phyloP scores from a whole-genome alignment of 2,888 invertebrate genomes.

The Melinopterus prodromus region DNA sequence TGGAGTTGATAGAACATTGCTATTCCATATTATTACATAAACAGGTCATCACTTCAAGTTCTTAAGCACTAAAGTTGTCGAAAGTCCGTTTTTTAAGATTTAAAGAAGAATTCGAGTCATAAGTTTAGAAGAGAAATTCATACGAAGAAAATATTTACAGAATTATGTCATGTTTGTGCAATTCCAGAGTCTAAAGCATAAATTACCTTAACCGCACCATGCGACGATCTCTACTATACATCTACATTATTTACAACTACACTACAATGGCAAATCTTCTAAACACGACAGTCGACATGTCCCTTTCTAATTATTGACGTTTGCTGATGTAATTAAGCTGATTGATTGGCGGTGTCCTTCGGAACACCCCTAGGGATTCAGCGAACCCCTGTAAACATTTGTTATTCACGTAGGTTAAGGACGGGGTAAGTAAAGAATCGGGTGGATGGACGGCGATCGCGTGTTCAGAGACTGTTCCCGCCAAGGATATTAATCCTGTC shows the following conservation, averaged over 20 bases:
- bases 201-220: too few relatives aligned
- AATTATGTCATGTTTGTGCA: too few relatives aligned
- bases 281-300: constrained; percentile 26
- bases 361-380: constrained; percentile 37
- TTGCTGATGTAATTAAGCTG: constrained; percentile 29
- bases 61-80: too few relatives aligned
- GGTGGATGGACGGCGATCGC: constrained; percentile 34
- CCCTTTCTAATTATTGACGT: background rate
- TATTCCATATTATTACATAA: too few relatives aligned
- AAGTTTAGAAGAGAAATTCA: too few relatives aligned
- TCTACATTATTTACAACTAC: constrained; percentile 26
- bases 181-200: too few relatives aligned
- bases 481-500: constrained; percentile 37
- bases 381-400: constrained; percentile 28
- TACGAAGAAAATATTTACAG: too few relatives aligned
- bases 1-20: too few relatives aligned
- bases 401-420: constrained; percentile 17
- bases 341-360: constrained; percentile 31
- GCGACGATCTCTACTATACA: too few relatives aligned
- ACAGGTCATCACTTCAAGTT: too few relatives aligned
- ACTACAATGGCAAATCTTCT: constrained; percentile 4
- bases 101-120: too few relatives aligned
- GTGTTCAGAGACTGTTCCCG: constrained; percentile 30
- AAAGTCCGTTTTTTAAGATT: too few relatives aligned
- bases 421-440: constrained; percentile 31